Base-by-base conservation (phyloP, 2,888 invertebrate genomes). In the Hemaris fuciformis region DNA sequence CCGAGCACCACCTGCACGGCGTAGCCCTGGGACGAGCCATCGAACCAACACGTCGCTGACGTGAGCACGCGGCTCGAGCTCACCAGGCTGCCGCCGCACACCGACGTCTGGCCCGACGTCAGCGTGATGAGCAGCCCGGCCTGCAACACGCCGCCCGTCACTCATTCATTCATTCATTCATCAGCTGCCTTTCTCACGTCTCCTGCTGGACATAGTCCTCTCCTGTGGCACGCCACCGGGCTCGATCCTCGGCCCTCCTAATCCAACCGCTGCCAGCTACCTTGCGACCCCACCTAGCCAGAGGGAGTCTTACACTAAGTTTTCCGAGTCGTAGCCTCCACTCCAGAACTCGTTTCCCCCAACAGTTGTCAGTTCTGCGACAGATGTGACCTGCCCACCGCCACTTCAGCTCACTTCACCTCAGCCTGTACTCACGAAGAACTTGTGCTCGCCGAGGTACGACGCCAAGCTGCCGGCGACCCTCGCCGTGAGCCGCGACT, bases 1-100 rank as follows among this genome's bases (percentile, higher is more conserved):
- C 82, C 85, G 7, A 83, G 64, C 1, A 80, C 77, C 13, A 78
- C 79, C 64, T 72, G 66, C 1, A 27, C 41, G 3, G n/a, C 10
- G 10, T 15, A 2, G n/a, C 22, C 18, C 27, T 15, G 15, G 4
- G 42, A 41, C 64, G 43, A 8, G 70, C 76, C 66, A 18, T 34
- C 46, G 38, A 7, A 53, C 7, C 15, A 53, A 18, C 38, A 46
- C 1, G 34, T n/a, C 6, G 60, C 23, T 18, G 60, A 15, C 7
- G 60, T 53, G 18, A 53, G 18, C 53, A 53, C 53, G 1, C 53
- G 53, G 2, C 8, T 18, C 7, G 18, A 3, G 27, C 18, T 31
- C 10, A 53, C 4, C 10, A 53, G 53, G 8, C 53, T 53, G 8
- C 53, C 53, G 1, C 53, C 53, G n/a, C 53, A 53, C 0, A 53